These are phyloP conservation scores for Tachyglossus aculeatus DNA, from an alignment of 2,797 vertebrate species.

Conservation along the genomic window DNA sequence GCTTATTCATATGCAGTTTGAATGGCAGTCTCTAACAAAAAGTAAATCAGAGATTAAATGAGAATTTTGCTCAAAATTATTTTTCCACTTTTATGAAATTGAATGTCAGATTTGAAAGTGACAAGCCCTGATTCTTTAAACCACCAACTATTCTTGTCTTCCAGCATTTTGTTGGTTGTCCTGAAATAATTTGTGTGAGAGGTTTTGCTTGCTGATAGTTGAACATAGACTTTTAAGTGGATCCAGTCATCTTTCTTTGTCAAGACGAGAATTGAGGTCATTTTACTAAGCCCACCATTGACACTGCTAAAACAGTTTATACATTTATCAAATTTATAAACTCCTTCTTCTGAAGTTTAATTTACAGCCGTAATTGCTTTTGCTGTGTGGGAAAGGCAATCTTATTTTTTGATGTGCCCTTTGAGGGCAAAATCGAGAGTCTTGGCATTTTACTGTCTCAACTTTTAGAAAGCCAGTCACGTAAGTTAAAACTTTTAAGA, in stretches of 20 bases:
- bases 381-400: background rate
- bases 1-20: too few species aligned
- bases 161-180: background rate
- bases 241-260: slow-evolving; percentile 35
- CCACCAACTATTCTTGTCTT: background rate
- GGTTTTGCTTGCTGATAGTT: slow-evolving; percentile 12
- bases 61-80: background rate
- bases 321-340: slow-evolving; percentile 29
- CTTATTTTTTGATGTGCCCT: background rate
- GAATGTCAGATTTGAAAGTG: background rate
- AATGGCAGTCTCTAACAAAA: too few species aligned
- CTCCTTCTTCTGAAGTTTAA: background rate
- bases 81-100: background rate
- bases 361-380: background rate
- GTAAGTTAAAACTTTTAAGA: background rate
- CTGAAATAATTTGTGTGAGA: slow-evolving; percentile 4
- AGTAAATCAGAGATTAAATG: background rate
- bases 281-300: background rate
- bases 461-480: background rate
- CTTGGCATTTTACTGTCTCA: background rate
- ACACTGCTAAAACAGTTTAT: slow-evolving; percentile 26
- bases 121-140: background rate
- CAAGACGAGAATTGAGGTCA: slow-evolving; percentile 10
- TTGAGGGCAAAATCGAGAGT: background rate
- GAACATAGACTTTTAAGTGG: slow-evolving; percentile 26